Conservation (phyloP, 2,113 vertebrate genomes). For the Albula goreensis region DNA sequence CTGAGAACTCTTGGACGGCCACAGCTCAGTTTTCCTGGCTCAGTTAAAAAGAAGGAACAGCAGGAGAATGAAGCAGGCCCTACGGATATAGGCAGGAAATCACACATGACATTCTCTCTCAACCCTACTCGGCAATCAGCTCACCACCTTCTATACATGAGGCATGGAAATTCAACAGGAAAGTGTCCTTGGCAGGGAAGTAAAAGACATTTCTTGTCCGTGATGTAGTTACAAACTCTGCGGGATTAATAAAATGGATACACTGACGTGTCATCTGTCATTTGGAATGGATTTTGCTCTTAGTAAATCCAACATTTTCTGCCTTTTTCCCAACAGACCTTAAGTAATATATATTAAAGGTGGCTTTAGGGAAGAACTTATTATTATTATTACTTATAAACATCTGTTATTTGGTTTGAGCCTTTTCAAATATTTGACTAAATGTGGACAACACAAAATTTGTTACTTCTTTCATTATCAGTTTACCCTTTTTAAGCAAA, state of each 20-base stretch:
- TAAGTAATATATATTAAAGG: too few species aligned
- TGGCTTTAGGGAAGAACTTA: too few species aligned
- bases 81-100: constrained; percentile 37
- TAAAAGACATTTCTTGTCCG: constrained; percentile 43
- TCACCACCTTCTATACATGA: constrained; percentile 22
- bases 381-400: too few species aligned
- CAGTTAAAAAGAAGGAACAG: neutral
- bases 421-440: too few species aligned
- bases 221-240: constrained; percentile 57
- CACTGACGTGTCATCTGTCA: constrained; percentile 40
- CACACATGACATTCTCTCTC: constrained; percentile 29
- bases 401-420: too few species aligned
- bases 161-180: constrained; percentile 52
- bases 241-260: constrained; percentile 48
- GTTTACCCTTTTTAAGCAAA: too few species aligned
- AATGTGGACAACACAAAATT: too few species aligned
- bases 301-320: neutral
- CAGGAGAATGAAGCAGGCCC: neutral
- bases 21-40: neutral
- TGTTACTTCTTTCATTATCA: too few species aligned
- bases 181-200: constrained; percentile 40
- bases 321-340: too few species aligned
- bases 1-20: neutral
- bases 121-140: constrained; percentile 9
- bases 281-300: neutral